Evolutionary conservation across 2,113 vertebrate species (phyloP).

Genomic region (Genyomyrus donnyi): DNA sequence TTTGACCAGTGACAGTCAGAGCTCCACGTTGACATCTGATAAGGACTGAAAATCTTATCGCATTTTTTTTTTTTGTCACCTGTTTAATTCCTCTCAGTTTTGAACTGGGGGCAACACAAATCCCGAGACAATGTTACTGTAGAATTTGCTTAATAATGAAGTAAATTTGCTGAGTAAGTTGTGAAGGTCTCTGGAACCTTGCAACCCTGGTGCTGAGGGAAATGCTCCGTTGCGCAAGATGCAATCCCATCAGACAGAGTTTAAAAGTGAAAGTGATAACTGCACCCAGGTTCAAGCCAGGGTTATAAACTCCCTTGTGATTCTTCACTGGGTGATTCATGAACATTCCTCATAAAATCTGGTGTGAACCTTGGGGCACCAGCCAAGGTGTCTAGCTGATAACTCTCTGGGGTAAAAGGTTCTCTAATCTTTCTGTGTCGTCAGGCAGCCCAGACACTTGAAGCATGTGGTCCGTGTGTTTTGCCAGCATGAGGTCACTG

Average conservation of each 20-base stretch:
- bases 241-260: neutral
- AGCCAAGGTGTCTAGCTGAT: neutral
- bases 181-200: neutral
- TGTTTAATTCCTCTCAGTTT: neutral
- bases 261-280: neutral
- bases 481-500: neutral
- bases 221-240: neutral
- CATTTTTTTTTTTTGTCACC: neutral
- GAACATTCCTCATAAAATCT: neutral
- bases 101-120: neutral
- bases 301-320: neutral
- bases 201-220: neutral
- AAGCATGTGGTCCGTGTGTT: neutral
- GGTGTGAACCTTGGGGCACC: neutral
- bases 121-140: neutral
- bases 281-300: neutral
- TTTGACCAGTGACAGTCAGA: conserved; percentile 37
- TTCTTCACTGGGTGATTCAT: neutral
- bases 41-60: conserved; percentile 35
- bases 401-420: neutral
- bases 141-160: neutral
- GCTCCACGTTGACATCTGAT: conserved; percentile 47
- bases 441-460: neutral
- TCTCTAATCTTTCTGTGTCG: neutral
- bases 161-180: neutral